These are phyloP conservation scores for Drosophila guanche DNA, from an alignment of 1,140 invertebrate genomes.

Conservation along the genomic window DNA sequence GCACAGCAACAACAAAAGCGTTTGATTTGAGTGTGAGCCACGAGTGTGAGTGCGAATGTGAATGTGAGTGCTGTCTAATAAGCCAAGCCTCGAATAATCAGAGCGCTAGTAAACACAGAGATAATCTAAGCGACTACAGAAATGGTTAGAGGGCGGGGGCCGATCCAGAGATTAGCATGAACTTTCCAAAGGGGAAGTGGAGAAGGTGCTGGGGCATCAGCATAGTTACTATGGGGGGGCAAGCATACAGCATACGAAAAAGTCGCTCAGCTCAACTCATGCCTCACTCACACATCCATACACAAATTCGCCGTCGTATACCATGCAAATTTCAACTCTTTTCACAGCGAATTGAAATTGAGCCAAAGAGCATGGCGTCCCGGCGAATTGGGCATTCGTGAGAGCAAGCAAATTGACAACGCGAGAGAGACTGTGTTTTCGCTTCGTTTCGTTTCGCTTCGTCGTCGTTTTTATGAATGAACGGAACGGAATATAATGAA, in stretches of 20 bases:
- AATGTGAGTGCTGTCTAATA: conserved; percentile 65
- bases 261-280: conserved; percentile 35
- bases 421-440: conserved; percentile 26
- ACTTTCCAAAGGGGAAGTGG: conserved; percentile 62
- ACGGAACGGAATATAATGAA: conserved; percentile 74
- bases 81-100: conserved; percentile 53
- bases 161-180: conserved; percentile 59
- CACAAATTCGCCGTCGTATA: conserved; percentile 20
- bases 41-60: conserved; percentile 43
- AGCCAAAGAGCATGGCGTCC: neutral
- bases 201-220: conserved; percentile 10
- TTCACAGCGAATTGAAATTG: conserved; percentile 42
- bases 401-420: too few species aligned
- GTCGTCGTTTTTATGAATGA: conserved; percentile 77
- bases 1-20: conserved; percentile 34
- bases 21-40: conserved; percentile 39
- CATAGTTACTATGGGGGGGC: conserved; percentile 38
- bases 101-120: conserved; percentile 41
- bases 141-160: conserved; percentile 38
- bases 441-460: conserved; percentile 64
- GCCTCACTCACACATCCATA: conserved; percentile 20
- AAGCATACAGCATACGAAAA: conserved; percentile 41
- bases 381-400: neutral
- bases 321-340: conserved; percentile 48
- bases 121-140: conserved; percentile 25